These are phyloP conservation scores for Calyptomena viridis DNA, from an alignment of 2,113 vertebrate species.

Conservation along the genomic window DNA sequence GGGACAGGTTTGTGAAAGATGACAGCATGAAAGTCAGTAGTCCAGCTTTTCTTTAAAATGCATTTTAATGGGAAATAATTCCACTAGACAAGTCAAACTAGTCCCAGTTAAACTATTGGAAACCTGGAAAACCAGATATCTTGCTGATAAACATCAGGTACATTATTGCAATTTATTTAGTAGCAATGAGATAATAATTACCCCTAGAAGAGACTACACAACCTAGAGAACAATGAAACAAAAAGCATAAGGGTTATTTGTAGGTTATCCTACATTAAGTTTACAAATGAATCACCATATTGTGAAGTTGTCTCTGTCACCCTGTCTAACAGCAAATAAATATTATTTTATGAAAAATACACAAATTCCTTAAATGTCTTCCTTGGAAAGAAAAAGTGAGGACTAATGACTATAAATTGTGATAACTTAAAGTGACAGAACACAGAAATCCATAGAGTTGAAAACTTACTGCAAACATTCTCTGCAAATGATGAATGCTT, in stretches of 20 bases:
- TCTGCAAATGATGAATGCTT: neutral
- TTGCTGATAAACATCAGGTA: neutral
- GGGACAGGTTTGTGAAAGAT: neutral
- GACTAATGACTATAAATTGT: neutral
- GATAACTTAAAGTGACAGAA: neutral
- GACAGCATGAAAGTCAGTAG: neutral
- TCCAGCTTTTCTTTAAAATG: neutral
- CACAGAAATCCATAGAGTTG: neutral
- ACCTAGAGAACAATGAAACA: neutral
- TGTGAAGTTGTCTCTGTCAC: neutral
- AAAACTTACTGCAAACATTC: neutral
- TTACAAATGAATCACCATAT: neutral
- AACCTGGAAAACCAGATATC: neutral
- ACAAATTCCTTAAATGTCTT: neutral
- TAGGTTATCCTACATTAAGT: neutral
- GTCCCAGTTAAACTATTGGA: neutral
- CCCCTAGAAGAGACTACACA: neutral
- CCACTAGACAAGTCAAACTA: neutral
- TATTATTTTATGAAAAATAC: neutral
- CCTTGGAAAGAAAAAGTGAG: neutral
- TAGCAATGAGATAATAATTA: neutral
- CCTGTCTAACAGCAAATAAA: neutral
- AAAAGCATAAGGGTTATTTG: accelerated
- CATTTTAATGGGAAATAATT: neutral
- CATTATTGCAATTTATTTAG: neutral